These are phyloP conservation scores for Metallyticus violacea DNA, from an alignment of 2,888 invertebrate species.

Conservation along the genomic window DNA sequence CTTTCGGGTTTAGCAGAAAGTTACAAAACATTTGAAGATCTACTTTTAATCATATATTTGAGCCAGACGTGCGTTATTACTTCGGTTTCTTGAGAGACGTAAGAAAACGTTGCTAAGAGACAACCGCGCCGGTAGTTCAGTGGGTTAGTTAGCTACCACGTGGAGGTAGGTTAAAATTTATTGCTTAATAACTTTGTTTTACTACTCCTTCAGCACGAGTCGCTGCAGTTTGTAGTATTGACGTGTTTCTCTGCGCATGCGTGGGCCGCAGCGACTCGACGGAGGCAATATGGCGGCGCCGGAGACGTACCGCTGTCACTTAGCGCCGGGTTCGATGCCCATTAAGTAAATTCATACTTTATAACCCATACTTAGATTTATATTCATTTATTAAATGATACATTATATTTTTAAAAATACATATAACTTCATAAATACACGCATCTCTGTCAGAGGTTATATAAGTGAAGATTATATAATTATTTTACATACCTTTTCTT, in stretches of 20 bases:
- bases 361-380: too few species aligned
- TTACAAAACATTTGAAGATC: too few species aligned
- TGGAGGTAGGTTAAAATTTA: neutral
- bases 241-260: neutral
- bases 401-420: too few species aligned
- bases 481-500: too few species aligned
- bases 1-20: too few species aligned
- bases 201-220: neutral
- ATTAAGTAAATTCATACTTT: neutral
- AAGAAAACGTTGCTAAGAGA: neutral
- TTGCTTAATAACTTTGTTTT: neutral
- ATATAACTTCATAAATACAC: too few species aligned
- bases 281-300: neutral
- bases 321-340: neutral
- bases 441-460: too few species aligned
- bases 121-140: neutral
- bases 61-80: too few species aligned
- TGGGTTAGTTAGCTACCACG: neutral
- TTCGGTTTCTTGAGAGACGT: too few species aligned
- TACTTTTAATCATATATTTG: too few species aligned
- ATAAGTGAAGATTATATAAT: too few species aligned
- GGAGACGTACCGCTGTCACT: neutral
- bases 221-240: neutral
- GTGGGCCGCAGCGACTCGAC: neutral
- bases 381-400: too few species aligned